Conservation (phyloP, 1,140 invertebrate species). For the Lethrus apterus region DNA sequence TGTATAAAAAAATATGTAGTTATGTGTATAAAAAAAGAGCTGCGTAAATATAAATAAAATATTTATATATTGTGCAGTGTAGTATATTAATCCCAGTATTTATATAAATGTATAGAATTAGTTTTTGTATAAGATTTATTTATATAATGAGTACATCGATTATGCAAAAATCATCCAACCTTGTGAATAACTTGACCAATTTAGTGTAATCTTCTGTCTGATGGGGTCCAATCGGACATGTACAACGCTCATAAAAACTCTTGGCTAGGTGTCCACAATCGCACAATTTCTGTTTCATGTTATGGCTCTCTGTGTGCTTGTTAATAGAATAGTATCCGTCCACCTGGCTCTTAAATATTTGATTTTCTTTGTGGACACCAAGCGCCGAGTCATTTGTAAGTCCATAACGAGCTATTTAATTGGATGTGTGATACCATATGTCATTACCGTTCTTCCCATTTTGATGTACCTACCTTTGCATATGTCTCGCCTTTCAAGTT, state of each 20-base stretch:
- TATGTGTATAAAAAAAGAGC: slow-evolving; percentile 11
- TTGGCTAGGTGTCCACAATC: slow-evolving; percentile 11
- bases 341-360: slow-evolving; percentile 11
- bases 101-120: slow-evolving; percentile 18
- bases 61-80: slow-evolving; percentile 14
- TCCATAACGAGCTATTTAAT: not conserved
- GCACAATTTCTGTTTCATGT: slow-evolving; percentile 5
- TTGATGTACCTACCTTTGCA: not conserved
- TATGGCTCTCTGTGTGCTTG: slow-evolving; percentile 4
- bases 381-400: too few species aligned
- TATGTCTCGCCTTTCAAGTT: not conserved
- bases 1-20: too few species aligned
- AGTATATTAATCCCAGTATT: slow-evolving; percentile 15
- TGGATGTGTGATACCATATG: not conserved
- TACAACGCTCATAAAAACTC: slow-evolving; percentile 8
- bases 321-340: slow-evolving; percentile 18
- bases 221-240: slow-evolving; percentile 8
- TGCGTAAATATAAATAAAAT: slow-evolving; percentile 5
- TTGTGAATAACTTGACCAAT: slow-evolving; percentile 14
- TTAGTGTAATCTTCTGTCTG: slow-evolving; percentile 12
- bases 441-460: too few species aligned
- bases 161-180: not conserved
- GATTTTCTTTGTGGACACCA: slow-evolving; percentile 13
- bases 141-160: slow-evolving; percentile 11
- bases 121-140: slow-evolving; percentile 16